Evolutionary conservation across 1,140 invertebrate species (phyloP).

Genomic region (Chrysopa pallens): DNA sequence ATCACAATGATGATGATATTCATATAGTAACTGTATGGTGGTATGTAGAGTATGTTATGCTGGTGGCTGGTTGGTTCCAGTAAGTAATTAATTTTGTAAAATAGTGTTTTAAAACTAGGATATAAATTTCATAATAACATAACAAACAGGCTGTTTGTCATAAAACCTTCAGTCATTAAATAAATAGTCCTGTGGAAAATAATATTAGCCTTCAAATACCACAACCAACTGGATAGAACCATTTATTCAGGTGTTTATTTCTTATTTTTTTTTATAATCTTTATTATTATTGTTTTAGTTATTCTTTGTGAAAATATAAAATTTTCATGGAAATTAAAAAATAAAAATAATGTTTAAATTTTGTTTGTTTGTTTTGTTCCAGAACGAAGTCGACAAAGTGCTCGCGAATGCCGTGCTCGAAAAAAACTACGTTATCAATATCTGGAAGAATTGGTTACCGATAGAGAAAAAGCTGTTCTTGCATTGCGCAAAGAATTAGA

Average conservation of each 20-base stretch:
- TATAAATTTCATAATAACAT: no score
- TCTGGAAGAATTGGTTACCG: constrained; percentile 84
- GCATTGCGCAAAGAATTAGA: constrained; percentile 79
- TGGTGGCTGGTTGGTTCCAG: no score
- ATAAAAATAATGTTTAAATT: not conserved
- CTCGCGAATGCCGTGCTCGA: constrained; percentile 86
- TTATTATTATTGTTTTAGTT: not conserved
- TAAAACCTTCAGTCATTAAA: no score
- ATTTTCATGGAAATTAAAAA: not conserved
- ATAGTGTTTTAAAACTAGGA: no score
- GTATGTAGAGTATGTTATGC: no score
- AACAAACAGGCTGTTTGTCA: no score
- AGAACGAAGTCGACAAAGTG: constrained; percentile 93
- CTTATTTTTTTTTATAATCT: not conserved
- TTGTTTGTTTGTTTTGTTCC: constrained; percentile 16
- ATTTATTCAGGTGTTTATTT: not conserved
- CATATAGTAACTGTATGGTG: no score
- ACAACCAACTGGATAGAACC: no score
- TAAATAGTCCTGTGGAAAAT: no score
- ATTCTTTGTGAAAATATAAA: not conserved
- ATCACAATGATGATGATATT: no score
- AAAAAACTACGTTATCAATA: constrained; percentile 97
- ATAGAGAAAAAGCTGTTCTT: constrained; percentile 86
- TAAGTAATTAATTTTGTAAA: no score
- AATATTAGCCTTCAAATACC: no score